phyloP scores from a whole-genome alignment of 2,797 vertebrate genomes.

The Gymnodraco acuticeps region DNA sequence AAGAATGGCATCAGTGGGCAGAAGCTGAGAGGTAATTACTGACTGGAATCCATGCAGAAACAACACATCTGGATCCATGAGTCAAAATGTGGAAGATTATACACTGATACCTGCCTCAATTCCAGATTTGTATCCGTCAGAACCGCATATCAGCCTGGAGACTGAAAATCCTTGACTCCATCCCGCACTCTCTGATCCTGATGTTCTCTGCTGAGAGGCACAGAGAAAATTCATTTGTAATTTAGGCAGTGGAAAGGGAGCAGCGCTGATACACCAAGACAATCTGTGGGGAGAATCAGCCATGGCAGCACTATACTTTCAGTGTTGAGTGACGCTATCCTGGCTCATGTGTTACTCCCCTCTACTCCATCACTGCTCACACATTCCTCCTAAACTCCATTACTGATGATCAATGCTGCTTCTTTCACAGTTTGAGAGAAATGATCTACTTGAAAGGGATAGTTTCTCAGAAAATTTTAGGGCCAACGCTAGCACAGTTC shows the following conservation, averaged over 20 bases:
- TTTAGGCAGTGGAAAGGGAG: conserved; percentile 57
- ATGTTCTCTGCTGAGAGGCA: conserved; percentile 58
- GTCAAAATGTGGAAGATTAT: conserved; percentile 72
- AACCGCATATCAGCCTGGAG: conserved; percentile 52
- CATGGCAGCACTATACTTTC: conserved; percentile 65
- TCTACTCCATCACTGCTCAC: conserved; percentile 67
- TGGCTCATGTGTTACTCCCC: conserved; percentile 55
- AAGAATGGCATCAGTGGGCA: conserved; percentile 85
- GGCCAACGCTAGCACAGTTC: conserved; percentile 41
- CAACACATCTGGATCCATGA: conserved; percentile 87
- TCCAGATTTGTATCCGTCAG: conserved; percentile 61
- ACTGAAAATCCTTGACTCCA: conserved; percentile 60
- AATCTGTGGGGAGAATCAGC: conserved; percentile 72
- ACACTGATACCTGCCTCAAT: conserved; percentile 49
- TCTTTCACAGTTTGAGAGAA: conserved; percentile 61
- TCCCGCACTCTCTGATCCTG: conserved; percentile 59
- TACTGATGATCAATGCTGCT: conserved; percentile 71
- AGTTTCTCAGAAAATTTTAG: conserved; percentile 68
- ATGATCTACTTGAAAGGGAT: conserved; percentile 66
- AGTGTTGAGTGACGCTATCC: conserved; percentile 58
- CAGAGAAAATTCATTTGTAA: conserved; percentile 66
- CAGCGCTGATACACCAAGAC: conserved; percentile 62
- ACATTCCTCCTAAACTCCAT: conserved; percentile 70
- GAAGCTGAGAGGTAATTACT: conserved; percentile 86
- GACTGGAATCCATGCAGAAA: conserved; percentile 89